Evolutionary conservation across 2,888 invertebrate species (phyloP).

Genomic region (Volucella inanis): DNA sequence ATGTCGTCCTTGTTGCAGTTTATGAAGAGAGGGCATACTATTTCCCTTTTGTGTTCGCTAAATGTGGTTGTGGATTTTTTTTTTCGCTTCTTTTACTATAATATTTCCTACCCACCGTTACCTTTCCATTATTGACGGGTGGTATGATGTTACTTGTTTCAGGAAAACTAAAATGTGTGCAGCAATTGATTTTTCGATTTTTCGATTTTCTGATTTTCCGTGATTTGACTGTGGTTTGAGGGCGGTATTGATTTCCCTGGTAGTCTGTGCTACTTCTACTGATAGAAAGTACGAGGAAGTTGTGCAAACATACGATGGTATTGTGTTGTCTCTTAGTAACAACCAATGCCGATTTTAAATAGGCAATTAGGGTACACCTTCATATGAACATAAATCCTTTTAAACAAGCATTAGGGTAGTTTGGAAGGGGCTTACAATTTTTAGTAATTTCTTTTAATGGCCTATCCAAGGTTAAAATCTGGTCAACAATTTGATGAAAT

Average conservation of each 20-base stretch:
- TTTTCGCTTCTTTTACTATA: conserved; percentile 17
- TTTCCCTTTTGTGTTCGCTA: neutral
- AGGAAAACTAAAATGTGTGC: neutral
- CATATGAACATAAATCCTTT: no score
- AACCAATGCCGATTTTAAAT: neutral
- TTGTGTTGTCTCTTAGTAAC: neutral
- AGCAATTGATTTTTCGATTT: conserved; percentile 48
- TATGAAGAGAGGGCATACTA: neutral
- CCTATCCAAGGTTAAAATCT: no score
- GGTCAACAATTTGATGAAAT: no score
- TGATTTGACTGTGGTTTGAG: neutral
- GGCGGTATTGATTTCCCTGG: conserved; percentile 18
- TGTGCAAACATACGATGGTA: neutral
- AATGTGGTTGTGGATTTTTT: neutral
- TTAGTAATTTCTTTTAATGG: no score
- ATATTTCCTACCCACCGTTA: neutral
- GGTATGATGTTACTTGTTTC: neutral
- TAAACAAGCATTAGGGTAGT: no score
- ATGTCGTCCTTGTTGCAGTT: neutral
- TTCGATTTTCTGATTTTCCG: conserved; percentile 29
- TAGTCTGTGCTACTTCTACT: neutral
- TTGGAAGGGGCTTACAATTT: no score
- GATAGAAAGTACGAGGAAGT: neutral
- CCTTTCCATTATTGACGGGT: neutral
- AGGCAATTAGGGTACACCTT: no score